Percentiles rank a stretch among this genome's conserved stretches.
phyloP scores from a whole-genome alignment of 2,797 vertebrate genomes.

The Oceanodroma leucorhoa region DNA sequence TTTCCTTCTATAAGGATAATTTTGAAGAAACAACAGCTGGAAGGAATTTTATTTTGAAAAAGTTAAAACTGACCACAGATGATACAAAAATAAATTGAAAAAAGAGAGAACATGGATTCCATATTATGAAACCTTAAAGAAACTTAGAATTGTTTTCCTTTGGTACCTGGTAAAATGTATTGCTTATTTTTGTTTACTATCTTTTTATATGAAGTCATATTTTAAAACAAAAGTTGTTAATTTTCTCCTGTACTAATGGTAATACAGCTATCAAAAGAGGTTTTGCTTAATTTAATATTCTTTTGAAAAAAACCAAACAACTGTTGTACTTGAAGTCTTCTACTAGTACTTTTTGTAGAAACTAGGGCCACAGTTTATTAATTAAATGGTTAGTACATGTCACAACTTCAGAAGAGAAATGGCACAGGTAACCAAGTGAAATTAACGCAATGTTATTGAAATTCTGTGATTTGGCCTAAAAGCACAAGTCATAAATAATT shows the following conservation, averaged over 20 bases:
- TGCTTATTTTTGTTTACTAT: not conserved
- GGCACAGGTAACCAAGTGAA: not conserved
- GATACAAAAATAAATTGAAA: not conserved
- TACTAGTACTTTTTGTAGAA: not conserved
- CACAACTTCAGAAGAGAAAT: not conserved
- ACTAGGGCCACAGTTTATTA: not conserved
- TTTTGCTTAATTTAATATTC: not conserved
- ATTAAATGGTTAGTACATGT: not conserved
- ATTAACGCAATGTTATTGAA: not conserved
- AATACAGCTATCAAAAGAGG: not conserved
- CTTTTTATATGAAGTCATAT: not conserved
- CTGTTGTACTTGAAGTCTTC: not conserved
- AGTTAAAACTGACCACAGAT: not conserved
- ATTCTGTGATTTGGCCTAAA: not conserved
- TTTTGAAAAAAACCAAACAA: not conserved
- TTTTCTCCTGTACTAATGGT: not conserved
- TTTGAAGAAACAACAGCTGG: not conserved
- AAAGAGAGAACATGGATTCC: not conserved
- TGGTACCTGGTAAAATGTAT: not conserved
- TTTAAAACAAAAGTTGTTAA: not conserved
- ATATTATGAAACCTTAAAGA: not conserved
- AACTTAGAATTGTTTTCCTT: not conserved
- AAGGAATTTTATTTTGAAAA: not conserved
- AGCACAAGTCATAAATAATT: not conserved
- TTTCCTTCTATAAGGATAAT: not conserved